Conservation (phyloP, 2,888 invertebrate species). For the Tigriopus californicus region DNA sequence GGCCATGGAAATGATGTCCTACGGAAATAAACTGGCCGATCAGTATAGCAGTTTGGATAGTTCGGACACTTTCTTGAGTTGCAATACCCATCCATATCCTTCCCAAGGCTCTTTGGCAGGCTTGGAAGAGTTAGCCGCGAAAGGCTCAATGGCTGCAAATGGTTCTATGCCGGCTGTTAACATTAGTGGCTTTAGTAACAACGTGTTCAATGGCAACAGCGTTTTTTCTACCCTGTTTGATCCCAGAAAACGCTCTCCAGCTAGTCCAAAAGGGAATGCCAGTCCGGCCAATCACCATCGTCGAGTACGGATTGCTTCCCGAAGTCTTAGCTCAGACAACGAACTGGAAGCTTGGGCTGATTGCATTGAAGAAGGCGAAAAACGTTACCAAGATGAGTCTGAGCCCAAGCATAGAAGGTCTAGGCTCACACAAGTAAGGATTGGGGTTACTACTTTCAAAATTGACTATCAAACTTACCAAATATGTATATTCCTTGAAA, state of each 20-base stretch:
- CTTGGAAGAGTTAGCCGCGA: slow-evolving; percentile 29
- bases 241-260: slow-evolving; percentile 33
- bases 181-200: slow-evolving; percentile 19
- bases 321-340: slow-evolving; percentile 3
- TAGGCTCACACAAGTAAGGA: slow-evolving; percentile 4
- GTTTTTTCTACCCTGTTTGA: not conserved
- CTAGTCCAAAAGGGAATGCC: slow-evolving; percentile 39
- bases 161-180: slow-evolving; percentile 21
- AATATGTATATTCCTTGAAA: not conserved
- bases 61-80: slow-evolving; percentile 88
- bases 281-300: slow-evolving; percentile 32
- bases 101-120: slow-evolving; percentile 43
- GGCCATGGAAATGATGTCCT: too few relatives aligned
- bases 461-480: not conserved
- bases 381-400: too few relatives aligned
- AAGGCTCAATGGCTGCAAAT: slow-evolving; percentile 21
- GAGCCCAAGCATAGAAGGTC: slow-evolving; percentile 8
- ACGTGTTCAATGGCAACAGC: slow-evolving; percentile 26
- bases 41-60: slow-evolving; percentile 41
- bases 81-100: slow-evolving; percentile 83
- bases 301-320: slow-evolving; percentile 17
- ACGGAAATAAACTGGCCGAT: slow-evolving; percentile 1
- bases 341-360: slow-evolving; percentile 1
- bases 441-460: too few relatives aligned
- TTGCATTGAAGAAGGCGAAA: too few relatives aligned